phyloP scores from a whole-genome alignment of 2,113 vertebrate species.

The Oncorhynchus clarkii region DNA sequence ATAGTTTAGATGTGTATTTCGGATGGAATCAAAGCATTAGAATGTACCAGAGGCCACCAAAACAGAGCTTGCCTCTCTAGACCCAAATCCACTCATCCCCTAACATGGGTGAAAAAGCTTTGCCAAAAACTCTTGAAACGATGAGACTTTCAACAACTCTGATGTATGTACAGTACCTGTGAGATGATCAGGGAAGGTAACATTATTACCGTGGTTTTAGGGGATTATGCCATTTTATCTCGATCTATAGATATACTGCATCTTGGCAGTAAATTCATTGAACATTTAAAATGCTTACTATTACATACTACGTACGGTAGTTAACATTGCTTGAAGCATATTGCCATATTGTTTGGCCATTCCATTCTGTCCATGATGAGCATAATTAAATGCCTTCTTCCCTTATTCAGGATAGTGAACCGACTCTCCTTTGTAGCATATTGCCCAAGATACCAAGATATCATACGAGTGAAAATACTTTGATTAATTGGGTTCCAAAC shows the following conservation, averaged over 20 bases:
- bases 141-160: not conserved
- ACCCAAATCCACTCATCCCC: slow-evolving; percentile 34
- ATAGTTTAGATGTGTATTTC: no score
- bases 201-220: not conserved
- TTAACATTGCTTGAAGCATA: not conserved
- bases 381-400: not conserved
- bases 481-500: not conserved
- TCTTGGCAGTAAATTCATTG: not conserved
- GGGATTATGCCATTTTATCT: not conserved
- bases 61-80: slow-evolving; percentile 37
- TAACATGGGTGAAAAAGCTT: slow-evolving; percentile 1
- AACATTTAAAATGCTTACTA: not conserved
- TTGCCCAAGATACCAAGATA: not conserved
- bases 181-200: not conserved
- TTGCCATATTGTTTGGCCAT: not conserved
- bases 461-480: not conserved
- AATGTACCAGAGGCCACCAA: no score
- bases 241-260: not conserved
- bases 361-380: not conserved
- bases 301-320: not conserved
- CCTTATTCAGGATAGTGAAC: no score
- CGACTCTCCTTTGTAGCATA: not conserved
- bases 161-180: no score
- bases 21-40: no score
- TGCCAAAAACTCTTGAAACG: slow-evolving; percentile 27